Conservation (phyloP, 2,797 vertebrate genomes). For the Eulemur mongoz region DNA sequence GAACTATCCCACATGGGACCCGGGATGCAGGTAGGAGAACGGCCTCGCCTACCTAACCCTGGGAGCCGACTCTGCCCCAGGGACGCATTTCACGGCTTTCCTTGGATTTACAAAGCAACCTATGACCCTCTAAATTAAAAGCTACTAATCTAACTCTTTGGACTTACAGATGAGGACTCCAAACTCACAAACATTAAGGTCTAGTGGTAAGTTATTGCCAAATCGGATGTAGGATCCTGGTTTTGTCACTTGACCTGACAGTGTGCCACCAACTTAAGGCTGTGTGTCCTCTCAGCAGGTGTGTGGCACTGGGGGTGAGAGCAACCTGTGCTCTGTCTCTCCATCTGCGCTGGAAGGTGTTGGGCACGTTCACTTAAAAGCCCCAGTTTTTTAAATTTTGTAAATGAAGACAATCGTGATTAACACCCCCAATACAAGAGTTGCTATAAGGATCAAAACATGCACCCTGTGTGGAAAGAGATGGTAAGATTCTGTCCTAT, state of each 20-base stretch:
- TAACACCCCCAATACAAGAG: no score
- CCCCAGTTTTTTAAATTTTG: background rate
- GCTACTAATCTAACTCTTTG: fast-evolving
- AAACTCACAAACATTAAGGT: no score
- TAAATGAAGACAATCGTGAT: background rate
- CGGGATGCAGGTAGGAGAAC: background rate
- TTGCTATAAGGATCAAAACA: background rate
- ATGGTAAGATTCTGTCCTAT: background rate
- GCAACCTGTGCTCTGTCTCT: fast-evolving
- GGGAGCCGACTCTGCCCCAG: no score
- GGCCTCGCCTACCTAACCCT: fast-evolving
- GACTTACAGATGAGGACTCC: background rate
- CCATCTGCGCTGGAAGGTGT: fast-evolving
- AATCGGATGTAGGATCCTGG: fast-evolving
- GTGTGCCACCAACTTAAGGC: fast-evolving
- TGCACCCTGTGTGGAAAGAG: background rate
- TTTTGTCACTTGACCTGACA: background rate
- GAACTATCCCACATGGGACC: fast-evolving
- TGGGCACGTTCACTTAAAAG: background rate
- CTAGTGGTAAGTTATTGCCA: background rate
- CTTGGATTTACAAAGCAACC: background rate
- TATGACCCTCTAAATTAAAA: background rate
- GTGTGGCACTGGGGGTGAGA: fast-evolving
- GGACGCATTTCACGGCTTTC: no score
- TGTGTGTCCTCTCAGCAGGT: fast-evolving